These are phyloP conservation scores for Cheirogaleus medius DNA, from an alignment of 2,113 vertebrate species.

Conservation along the genomic window DNA sequence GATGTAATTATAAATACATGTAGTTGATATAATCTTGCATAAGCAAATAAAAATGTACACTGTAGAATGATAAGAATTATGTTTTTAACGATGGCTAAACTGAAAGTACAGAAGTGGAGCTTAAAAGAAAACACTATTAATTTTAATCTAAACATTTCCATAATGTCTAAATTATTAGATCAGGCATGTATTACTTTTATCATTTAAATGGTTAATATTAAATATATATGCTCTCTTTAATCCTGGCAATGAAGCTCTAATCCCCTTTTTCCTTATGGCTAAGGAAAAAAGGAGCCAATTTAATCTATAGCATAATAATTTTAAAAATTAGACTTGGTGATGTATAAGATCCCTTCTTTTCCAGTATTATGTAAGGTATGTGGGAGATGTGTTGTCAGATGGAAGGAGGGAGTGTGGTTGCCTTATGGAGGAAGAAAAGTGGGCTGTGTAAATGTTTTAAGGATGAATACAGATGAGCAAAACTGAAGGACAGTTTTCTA, in stretches of 20 bases:
- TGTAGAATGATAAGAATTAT: not conserved
- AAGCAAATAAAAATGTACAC: not conserved
- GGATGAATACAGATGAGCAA: conserved; percentile 8
- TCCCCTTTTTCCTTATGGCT: not conserved
- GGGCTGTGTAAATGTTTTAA: conserved; percentile 36
- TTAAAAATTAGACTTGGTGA: not conserved
- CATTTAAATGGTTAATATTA: conserved; percentile 12
- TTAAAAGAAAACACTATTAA: not conserved
- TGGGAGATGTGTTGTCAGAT: conserved; percentile 28
- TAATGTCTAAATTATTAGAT: not conserved
- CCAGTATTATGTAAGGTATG: conserved; percentile 17
- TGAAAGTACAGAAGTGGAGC: not conserved
- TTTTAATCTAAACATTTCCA: conserved; percentile 35
- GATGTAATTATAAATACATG: not conserved
- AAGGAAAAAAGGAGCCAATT: conserved; percentile 3
- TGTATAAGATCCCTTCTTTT: not conserved
- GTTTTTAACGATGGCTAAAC: not conserved
- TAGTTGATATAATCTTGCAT: not conserved
- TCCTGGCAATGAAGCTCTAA: not conserved
- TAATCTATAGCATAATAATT: not conserved
- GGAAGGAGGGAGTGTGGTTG: not conserved
- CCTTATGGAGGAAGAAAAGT: not conserved
- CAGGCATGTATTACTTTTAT: not conserved
- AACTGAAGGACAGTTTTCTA: conserved; percentile 51
- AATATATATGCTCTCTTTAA: not conserved